Conservation (phyloP, 2,797 vertebrate genomes). For the Neosilurus mollespiculum region DNA sequence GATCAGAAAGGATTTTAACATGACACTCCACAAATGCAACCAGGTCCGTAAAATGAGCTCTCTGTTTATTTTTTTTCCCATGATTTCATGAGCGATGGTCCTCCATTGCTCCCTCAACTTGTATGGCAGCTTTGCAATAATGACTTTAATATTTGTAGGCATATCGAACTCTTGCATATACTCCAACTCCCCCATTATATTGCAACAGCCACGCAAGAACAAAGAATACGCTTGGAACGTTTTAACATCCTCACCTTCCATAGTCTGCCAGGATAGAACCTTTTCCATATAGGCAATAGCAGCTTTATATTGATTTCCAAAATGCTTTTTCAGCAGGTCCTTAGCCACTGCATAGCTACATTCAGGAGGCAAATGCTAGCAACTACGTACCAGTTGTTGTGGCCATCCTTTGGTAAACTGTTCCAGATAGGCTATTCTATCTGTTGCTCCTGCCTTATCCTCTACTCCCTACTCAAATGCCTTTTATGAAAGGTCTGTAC, state of each 20-base stretch:
- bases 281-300: slow-evolving; percentile 12
- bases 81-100: neutral
- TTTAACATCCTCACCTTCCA: slow-evolving; percentile 8
- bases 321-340: slow-evolving; percentile 21
- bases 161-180: neutral
- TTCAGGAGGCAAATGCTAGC: too few species aligned
- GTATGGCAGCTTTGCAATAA: too few species aligned
- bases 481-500: too few species aligned
- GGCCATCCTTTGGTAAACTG: too few species aligned
- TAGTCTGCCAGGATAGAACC: neutral
- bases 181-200: neutral
- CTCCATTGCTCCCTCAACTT: slow-evolving; percentile 2
- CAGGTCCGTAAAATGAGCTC: slow-evolving; percentile 1
- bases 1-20: slow-evolving; percentile 20
- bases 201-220: slow-evolving; percentile 17
- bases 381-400: too few species aligned
- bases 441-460: too few species aligned
- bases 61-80: neutral
- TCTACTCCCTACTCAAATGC: too few species aligned
- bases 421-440: too few species aligned
- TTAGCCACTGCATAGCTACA: neutral
- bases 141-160: too few species aligned
- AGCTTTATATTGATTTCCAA: neutral
- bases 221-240: slow-evolving; percentile 12
- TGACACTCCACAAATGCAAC: slow-evolving; percentile 4